phyloP scores from a whole-genome alignment of 2,797 vertebrate genomes.

The Tenualosa ilisha region DNA sequence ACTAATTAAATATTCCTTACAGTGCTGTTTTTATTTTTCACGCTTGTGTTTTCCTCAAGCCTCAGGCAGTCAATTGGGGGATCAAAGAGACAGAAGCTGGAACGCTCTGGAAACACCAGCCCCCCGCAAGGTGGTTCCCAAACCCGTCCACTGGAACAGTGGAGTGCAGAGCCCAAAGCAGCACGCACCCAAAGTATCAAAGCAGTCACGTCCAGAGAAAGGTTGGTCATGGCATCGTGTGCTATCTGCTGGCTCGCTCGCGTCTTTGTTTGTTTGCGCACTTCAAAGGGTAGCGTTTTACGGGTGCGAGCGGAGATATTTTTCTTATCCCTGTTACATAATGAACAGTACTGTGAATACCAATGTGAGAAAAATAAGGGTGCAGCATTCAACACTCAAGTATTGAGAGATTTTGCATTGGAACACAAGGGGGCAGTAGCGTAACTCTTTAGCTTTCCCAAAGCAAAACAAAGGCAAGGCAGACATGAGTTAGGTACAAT shows the following conservation, averaged over 20 bases:
- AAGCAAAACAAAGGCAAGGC: not conserved
- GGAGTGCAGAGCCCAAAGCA: slow-evolving; percentile 35
- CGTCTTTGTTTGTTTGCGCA: not conserved
- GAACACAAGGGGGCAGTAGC: slow-evolving; percentile 63
- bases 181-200: slow-evolving; percentile 23
- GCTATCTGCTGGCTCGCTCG: not conserved
- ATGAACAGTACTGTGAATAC: not conserved
- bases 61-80: slow-evolving; percentile 16
- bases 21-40: not conserved
- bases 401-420: not conserved
- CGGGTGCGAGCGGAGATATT: not conserved
- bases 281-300: not conserved
- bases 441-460: slow-evolving; percentile 41
- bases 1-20: slow-evolving; percentile 7
- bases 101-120: slow-evolving; percentile 75
- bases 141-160: slow-evolving; percentile 70
- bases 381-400: not conserved
- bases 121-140: slow-evolving; percentile 75
- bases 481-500: not conserved
- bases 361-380: not conserved
- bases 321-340: slow-evolving; percentile 1
- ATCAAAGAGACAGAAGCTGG: slow-evolving; percentile 19
- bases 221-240: not conserved
- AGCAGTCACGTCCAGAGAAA: slow-evolving; percentile 11
- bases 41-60: not conserved